Base-by-base conservation (phyloP, 2,113 vertebrate species). In the Pseudorectes ferrugineus region DNA sequence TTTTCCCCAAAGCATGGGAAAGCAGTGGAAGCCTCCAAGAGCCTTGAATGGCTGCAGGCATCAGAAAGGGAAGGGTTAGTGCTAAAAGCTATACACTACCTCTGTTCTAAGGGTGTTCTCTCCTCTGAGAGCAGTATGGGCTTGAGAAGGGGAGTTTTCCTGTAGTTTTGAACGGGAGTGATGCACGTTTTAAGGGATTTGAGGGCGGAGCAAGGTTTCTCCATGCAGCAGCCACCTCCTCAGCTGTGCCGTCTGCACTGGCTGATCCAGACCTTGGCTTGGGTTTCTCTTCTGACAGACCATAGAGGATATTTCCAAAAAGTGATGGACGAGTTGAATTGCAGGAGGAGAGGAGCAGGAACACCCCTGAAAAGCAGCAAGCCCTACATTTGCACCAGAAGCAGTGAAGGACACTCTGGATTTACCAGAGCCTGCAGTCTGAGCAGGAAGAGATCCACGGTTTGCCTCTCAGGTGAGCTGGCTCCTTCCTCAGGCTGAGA, bases 1-100 rank as follows among this genome's bases (percentile, higher is more conserved):
- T 46, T 54, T 62, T 12, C 26, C 36, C 33, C 38, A 62, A 0
- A 0, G 2, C 0, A 2, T 38, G 28, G 25, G 36, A 14, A 45
- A 45, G 31, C 0, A 3, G 22, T 11, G 16, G 25, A 58, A 66
- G 46, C 2, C 13, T 88, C 51, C 4, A 14, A 31, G 71, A 86
- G 20, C 43, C 21, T 33, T 36, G 38, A 9, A 11, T 29, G 49
- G 21, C n/a, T 85, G 59, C 25, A 57, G 54, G 4, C 3, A 3
- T 33, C 0, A 9, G 45, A 55, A 63, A 33, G 25, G 45, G 48
- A 72, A 67, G 7, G 38, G 7, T 52, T 16, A 12, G 16, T 20
- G 55, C 55, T 81, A 3, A 38, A 78, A 81, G 1, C 51, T 21
- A 2, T 1, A 13, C 43, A 16, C 12, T 54, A 1, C 6, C 6